Base-by-base conservation (phyloP, 1,140 invertebrate genomes). In the Nasonia longicornis region DNA sequence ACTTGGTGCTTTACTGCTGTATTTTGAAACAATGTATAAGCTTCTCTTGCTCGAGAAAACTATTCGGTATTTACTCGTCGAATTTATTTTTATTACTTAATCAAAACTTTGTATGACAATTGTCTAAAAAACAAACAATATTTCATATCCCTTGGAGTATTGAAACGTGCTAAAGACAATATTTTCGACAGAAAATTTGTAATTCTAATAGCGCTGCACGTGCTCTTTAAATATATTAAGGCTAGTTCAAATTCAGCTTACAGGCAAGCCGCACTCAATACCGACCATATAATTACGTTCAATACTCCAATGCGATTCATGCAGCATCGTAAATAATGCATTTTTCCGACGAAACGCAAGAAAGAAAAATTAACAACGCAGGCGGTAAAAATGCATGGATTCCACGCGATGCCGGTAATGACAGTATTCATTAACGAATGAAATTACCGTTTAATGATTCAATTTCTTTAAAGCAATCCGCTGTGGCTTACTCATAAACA, bases 301-400 rank as follows among this genome's bases (percentile, higher is more conserved):
- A 58, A 58, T 16, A 48, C 45, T 48, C 10, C 14, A 48, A 16
- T 12, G 45, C 10, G 11, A 48, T 48, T 48, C 45, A 16, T 12
- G 31, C 31, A 29, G 14, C 29, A 35, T 69, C 29, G 10, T 29
- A 69, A 69, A 31, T 69, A 69, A 69, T 69, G 66, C 10, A 69
- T 69, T 69, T 69, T 69, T 69, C 66, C 4, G 2, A 26, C 29
- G 22, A 12, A 12, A 12, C 10, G 16, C 29, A 48, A 75, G 14
- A 26, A 35, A 75, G n/a, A 81, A 45, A 83, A 79, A 83, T 76
- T 70, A 79, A 72, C 70, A 35, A 45, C 16, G 10, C 16, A 14
- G 35, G 2, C 12, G 10, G 42, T 45, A 45, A 45, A 45, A 11
- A 45, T 45, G 48, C 12, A 16, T 4, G 16, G 48, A 14, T 52